phyloP scores from a whole-genome alignment of 2,888 invertebrate genomes.

The Escarpia spicata region DNA sequence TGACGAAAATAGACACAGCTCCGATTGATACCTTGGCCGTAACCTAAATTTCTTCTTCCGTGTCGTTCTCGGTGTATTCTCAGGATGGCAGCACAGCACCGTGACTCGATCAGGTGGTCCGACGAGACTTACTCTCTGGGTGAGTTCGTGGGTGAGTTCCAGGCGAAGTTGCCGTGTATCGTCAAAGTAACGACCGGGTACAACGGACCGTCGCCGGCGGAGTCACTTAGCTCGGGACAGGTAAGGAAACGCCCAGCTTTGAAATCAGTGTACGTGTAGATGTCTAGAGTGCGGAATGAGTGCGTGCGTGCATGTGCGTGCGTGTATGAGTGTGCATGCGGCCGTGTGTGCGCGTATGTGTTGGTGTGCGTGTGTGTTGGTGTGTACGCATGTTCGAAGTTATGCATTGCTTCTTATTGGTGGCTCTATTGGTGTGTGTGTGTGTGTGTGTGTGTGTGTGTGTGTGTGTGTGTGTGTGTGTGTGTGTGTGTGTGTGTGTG shows the following conservation, averaged over 20 bases:
- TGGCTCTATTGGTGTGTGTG: no score
- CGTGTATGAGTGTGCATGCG: neutral
- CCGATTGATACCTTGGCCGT: neutral
- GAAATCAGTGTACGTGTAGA: no score
- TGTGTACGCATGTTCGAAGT: no score
- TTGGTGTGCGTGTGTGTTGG: neutral
- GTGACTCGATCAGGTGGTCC: neutral
- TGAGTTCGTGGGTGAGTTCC: neutral
- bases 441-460: no score
- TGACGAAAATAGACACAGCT: neutral
- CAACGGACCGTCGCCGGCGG: neutral
- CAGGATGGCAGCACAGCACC: neutral
- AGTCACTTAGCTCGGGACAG: neutral
- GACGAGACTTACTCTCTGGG: neutral
- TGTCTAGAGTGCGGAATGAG: no score
- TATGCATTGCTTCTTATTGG: no score
- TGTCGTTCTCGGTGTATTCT: neutral
- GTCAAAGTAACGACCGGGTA: neutral
- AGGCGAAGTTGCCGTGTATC: neutral
- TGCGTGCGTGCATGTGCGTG: no score
- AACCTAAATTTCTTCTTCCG: neutral
- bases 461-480: no score
- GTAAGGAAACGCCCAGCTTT: neutral
- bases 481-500: no score
- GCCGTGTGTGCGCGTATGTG: neutral